These are phyloP conservation scores for Schizaphis graminum DNA, from an alignment of 2,888 invertebrate species.

Conservation along the genomic window DNA sequence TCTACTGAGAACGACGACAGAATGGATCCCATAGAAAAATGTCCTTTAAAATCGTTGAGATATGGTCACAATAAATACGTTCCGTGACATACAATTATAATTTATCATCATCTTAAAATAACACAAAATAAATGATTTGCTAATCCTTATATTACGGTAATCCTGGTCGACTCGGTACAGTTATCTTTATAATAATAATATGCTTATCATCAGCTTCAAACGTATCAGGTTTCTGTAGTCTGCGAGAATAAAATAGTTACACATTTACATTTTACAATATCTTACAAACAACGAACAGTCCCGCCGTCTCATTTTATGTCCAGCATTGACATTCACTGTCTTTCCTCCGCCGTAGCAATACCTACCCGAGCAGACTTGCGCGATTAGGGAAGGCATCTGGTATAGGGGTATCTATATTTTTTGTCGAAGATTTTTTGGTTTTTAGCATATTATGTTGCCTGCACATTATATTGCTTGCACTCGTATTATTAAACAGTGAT, in stretches of 20 bases:
- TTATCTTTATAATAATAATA: slow-evolving; percentile 40
- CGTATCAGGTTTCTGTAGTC: slow-evolving; percentile 47
- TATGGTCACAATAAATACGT: background rate
- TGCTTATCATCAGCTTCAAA: slow-evolving; percentile 28
- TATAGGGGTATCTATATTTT: no score
- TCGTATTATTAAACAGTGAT: no score
- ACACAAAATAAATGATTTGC: slow-evolving; percentile 4
- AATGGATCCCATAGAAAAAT: background rate
- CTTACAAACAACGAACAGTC: no score
- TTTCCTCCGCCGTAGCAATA: no score
- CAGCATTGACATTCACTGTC: no score
- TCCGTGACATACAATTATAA: background rate
- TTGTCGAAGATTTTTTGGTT: no score
- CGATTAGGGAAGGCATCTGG: no score
- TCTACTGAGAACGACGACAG: background rate
- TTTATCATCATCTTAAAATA: slow-evolving; percentile 7
- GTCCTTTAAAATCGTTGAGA: background rate
- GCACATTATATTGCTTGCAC: no score
- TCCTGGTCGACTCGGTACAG: slow-evolving; percentile 26
- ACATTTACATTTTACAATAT: background rate
- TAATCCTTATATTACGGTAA: slow-evolving; percentile 58
- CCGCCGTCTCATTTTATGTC: no score
- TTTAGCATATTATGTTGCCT: no score
- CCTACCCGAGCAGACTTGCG: no score
- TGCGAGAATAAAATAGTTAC: background rate